Evolutionary conservation across 2,113 vertebrate genomes (phyloP), one percentile per base, ranked within the genome.

Genomic region (Elephas maximus): DNA sequence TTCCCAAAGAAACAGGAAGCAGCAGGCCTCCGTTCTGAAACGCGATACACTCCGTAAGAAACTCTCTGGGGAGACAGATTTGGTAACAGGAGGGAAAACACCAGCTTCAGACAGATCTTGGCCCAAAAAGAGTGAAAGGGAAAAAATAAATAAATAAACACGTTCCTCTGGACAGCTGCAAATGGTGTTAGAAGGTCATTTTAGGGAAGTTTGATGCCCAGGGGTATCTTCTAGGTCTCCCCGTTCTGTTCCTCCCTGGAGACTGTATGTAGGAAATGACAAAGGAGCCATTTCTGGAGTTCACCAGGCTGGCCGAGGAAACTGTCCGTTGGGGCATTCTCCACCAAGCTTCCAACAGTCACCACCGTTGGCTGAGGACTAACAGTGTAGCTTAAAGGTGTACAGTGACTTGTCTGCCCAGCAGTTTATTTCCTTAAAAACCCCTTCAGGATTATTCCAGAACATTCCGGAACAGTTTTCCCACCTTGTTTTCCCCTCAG

Each of bases 41-140:
- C 10, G 0, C 0, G 0, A 26, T 76, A 62, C 11, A 77, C 60
- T 91, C 90, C 41, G 51, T 21, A 90, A 88, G 85, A 88, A 81
- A 84, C 74, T 57, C 82, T 65, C 45, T 20, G n/a, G 62, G 60
- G 60, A 92, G 78, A 76, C 24, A 78, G 74, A 69, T 84, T 48
- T 90, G 65, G 51, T 83, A 76, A 78, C 8, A 44, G 63, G 86
- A 91, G 23, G 76, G 76, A 82, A 93, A 71, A 89, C 37, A 65
- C 2, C 14, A 30, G 23, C 76, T 60, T 71, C 30, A 67, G 37
- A 62, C 51, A 94, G 71, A 33, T 45, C 51, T 63, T 53, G 60
- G 65, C 45, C 48, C 71, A n/a, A n/a, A 92, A 79, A 67, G 18
- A 83, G 37, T 3, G 14, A 57, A 14, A 57, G 53, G 53, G 53